These are phyloP conservation scores for Australoheros facetus DNA, from an alignment of 2,797 vertebrate genomes.

Conservation along the genomic window DNA sequence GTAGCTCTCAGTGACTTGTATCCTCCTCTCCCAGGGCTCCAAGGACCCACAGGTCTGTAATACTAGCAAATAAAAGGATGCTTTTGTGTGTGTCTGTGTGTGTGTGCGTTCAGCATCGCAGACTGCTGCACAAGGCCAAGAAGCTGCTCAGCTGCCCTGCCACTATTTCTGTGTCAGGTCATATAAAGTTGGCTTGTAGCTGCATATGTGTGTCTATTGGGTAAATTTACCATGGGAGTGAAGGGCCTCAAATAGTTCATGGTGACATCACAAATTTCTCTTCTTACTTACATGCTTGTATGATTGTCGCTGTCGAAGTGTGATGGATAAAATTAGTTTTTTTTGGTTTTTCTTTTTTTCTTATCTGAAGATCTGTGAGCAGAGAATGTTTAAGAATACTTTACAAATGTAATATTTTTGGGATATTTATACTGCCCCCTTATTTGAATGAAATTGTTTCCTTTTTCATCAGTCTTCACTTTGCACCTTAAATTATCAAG, in stretches of 20 bases:
- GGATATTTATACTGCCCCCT: background rate
- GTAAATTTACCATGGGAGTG: constrained; percentile 15
- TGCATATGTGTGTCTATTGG: constrained; percentile 2
- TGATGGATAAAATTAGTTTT: constrained; percentile 2
- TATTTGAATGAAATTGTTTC: background rate
- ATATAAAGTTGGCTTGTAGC: constrained; percentile 14
- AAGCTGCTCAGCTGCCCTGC: constrained; percentile 27
- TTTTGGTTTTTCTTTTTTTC: too few species aligned
- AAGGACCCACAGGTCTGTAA: constrained; percentile 44
- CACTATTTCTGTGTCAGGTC: constrained; percentile 47
- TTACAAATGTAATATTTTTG: background rate
- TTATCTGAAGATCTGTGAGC: background rate
- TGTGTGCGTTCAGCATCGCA: constrained; percentile 1
- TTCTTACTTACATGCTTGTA: background rate
- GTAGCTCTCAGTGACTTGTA: constrained; percentile 1
- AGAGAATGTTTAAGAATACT: background rate
- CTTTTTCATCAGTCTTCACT: background rate
- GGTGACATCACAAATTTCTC: constrained; percentile 12
- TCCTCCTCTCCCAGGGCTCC: constrained; percentile 10
- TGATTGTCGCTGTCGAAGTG: background rate
- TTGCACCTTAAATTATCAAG: background rate
- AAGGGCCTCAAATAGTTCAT: constrained; percentile 14
- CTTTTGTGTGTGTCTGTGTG: background rate
- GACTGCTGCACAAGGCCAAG: constrained; percentile 30
- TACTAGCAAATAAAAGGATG: constrained; percentile 22